Conservation (phyloP, 2,797 vertebrate species). For the Paratrypauchen microcephalus region DNA sequence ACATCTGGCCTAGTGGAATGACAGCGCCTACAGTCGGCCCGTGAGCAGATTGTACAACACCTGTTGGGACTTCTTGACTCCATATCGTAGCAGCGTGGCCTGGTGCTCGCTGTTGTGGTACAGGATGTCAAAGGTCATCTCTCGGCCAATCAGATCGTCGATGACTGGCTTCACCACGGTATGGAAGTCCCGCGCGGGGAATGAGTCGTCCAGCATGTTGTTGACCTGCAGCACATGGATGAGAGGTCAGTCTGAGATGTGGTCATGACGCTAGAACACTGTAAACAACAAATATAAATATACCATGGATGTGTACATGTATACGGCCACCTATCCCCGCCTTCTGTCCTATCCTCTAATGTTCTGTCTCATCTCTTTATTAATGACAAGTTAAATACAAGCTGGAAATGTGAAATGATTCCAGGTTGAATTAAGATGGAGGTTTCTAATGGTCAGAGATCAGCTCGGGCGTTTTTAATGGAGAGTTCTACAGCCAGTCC, state of each 20-base stretch:
- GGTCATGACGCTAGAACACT: background rate
- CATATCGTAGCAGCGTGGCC: conserved; percentile 77
- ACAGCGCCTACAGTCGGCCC: background rate
- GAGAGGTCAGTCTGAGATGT: background rate
- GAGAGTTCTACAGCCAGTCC: no score
- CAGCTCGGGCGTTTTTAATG: no score
- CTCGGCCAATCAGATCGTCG: conserved; percentile 70
- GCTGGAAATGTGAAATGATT: no score
- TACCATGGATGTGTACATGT: no score
- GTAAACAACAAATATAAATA: background rate
- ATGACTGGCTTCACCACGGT: conserved; percentile 72
- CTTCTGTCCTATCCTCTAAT: no score
- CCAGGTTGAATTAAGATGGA: no score
- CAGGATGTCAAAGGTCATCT: conserved; percentile 79
- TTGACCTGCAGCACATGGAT: conserved; percentile 45
- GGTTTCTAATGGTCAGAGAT: no score
- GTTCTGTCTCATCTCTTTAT: no score
- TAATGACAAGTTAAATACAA: no score
- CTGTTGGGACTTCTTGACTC: conserved; percentile 79
- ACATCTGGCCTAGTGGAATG: no score
- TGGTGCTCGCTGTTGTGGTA: conserved; percentile 84
- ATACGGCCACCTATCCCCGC: no score
- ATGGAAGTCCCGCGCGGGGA: conserved; percentile 72
- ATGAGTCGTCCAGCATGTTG: conserved; percentile 74
- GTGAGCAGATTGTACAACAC: conserved; percentile 30